Conservation (phyloP, 2,888 invertebrate genomes). For the Eristalinus sepulchralis region DNA sequence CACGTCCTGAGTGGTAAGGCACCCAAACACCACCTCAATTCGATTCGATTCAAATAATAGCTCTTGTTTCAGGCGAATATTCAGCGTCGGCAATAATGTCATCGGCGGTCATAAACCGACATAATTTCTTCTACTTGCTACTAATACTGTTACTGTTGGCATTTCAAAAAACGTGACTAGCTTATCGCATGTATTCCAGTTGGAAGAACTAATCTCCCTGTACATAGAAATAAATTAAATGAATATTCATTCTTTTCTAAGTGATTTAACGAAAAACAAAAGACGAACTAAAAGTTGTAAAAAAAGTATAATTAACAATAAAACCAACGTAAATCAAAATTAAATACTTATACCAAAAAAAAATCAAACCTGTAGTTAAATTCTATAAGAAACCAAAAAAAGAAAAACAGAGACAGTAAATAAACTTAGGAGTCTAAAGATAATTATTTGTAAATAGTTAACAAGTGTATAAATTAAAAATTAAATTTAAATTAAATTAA, state of each 20-base stretch:
- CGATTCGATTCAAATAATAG: neutral
- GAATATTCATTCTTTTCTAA: slow-evolving; percentile 38
- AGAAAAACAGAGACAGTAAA: slow-evolving; percentile 10
- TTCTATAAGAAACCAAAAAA: neutral
- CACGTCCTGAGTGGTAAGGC: slow-evolving; percentile 93
- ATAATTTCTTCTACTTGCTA: slow-evolving; percentile 72
- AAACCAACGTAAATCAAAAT: slow-evolving; percentile 56
- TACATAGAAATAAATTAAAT: slow-evolving; percentile 38
- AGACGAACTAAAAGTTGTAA: slow-evolving; percentile 60
- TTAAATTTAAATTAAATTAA: slow-evolving; percentile 36
- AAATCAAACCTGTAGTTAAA: neutral
- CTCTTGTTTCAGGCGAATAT: slow-evolving; percentile 77
- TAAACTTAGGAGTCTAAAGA: slow-evolving; percentile 19
- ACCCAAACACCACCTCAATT: neutral
- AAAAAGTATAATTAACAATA: slow-evolving; percentile 38
- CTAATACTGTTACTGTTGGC: slow-evolving; percentile 73
- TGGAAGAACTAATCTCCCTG: slow-evolving; percentile 61
- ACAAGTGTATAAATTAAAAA: slow-evolving; percentile 54
- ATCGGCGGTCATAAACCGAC: slow-evolving; percentile 72
- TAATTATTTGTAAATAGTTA: slow-evolving; percentile 61
- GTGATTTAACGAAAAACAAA: slow-evolving; percentile 42
- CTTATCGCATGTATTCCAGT: slow-evolving; percentile 63
- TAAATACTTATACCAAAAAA: slow-evolving; percentile 38
- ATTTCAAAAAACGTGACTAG: slow-evolving; percentile 77
- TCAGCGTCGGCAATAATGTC: slow-evolving; percentile 81